A percentile compares a stretch with the other conserved stretches of the same genome.
phyloP scores from a whole-genome alignment of 2,888 invertebrate species.

The Odontomyia ornata region DNA sequence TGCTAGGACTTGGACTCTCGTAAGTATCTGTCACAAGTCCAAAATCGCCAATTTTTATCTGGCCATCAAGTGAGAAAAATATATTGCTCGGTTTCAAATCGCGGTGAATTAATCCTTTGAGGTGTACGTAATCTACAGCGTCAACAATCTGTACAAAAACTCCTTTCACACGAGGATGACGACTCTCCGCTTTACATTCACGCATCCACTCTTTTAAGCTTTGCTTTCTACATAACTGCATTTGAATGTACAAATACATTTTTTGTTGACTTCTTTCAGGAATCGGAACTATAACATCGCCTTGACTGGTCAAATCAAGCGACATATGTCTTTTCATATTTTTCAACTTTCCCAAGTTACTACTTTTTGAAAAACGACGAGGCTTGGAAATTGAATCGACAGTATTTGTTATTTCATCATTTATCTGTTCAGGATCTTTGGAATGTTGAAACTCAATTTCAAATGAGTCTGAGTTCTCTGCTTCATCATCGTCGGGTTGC shows the following conservation, averaged over 20 bases:
- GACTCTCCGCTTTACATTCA: constrained; percentile 65
- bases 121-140: constrained; percentile 95
- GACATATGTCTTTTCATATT: constrained; percentile 59
- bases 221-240: constrained; percentile 92
- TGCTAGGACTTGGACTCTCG: constrained; percentile 65
- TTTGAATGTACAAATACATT: constrained; percentile 93
- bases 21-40: constrained; percentile 93
- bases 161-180: constrained; percentile 68
- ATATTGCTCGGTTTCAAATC: constrained; percentile 96
- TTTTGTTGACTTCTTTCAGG: constrained; percentile 58
- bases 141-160: constrained; percentile 91
- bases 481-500: constrained; percentile 53
- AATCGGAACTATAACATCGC: constrained; percentile 45
- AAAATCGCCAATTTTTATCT: constrained; percentile 97
- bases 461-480: constrained; percentile 62
- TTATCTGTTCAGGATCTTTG: background rate
- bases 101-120: constrained; percentile 91
- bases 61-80: constrained; percentile 90
- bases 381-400: background rate
- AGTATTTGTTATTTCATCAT: background rate
- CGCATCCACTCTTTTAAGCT: constrained; percentile 92
- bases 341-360: background rate
- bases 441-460: constrained; percentile 62
- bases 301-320: constrained; percentile 57
- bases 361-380: constrained; percentile 7